A percentile compares a stretch with the other conserved stretches of the same genome.
Conservation (phyloP, 2,113 vertebrate genomes). For the Oreochromis aureus region DNA sequence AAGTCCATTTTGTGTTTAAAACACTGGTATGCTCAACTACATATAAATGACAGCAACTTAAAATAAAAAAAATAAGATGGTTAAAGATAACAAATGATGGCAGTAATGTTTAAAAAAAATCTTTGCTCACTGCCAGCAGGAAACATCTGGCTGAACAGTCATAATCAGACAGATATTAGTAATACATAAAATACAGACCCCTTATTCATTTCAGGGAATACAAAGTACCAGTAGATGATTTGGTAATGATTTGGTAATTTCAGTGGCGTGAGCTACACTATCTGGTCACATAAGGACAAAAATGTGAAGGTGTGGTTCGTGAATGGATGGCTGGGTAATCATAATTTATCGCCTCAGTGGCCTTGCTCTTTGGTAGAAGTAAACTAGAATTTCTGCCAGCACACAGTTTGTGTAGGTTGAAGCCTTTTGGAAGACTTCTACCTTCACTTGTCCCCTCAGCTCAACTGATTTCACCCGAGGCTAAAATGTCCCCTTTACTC, state of each 20-base stretch:
- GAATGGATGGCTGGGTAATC: background rate
- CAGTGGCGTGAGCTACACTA: background rate
- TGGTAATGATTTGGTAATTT: background rate
- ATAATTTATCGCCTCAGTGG: background rate
- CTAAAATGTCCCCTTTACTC: conserved; percentile 27
- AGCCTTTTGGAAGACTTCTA: background rate
- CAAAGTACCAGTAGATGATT: background rate
- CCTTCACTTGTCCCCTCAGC: background rate
- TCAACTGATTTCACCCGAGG: conserved; percentile 31
- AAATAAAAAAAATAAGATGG: background rate
- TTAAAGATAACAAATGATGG: background rate
- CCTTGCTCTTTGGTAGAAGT: background rate
- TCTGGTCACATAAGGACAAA: background rate
- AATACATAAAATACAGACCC: background rate
- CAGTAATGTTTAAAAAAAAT: background rate
- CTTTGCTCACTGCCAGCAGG: background rate
- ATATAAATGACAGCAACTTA: background rate
- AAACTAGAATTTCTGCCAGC: background rate
- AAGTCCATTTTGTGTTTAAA: background rate
- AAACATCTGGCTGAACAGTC: background rate
- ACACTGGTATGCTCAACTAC: accelerated
- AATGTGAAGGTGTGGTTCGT: accelerated
- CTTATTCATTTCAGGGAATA: background rate
- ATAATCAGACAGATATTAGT: background rate
- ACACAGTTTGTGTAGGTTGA: background rate